phyloP scores from a whole-genome alignment of 2,888 invertebrate genomes.

The Drosophila hawaiiensis region DNA sequence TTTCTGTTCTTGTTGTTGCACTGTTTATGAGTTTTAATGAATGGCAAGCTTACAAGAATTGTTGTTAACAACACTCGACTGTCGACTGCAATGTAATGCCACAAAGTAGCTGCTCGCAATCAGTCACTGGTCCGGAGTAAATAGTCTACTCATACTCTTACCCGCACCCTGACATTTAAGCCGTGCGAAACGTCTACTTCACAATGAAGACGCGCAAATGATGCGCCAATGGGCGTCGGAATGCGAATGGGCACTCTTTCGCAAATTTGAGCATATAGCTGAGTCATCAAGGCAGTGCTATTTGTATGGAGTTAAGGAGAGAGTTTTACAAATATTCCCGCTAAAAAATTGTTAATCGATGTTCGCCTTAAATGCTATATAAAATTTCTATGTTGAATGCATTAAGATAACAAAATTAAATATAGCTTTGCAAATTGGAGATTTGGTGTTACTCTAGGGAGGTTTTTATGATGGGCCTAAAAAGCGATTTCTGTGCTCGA shows the following conservation, averaged over 20 bases:
- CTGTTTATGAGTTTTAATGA: constrained; percentile 81
- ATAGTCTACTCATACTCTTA: constrained; percentile 14
- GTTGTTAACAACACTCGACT: constrained; percentile 73
- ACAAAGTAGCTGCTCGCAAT: constrained; percentile 48
- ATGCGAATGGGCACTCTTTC: constrained; percentile 32
- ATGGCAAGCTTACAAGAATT: constrained; percentile 79
- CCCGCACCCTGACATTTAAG: constrained; percentile 55
- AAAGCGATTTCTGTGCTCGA: not conserved
- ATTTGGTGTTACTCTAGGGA: not conserved
- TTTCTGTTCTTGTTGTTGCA: constrained; percentile 33
- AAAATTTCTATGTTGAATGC: not conserved
- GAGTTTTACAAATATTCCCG: not conserved
- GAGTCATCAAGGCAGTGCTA: constrained; percentile 4
- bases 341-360: not conserved
- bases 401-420: not conserved
- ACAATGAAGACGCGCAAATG: constrained; percentile 69
- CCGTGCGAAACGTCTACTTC: constrained; percentile 52
- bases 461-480: not conserved
- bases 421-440: not conserved
- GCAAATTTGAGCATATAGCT: constrained; percentile 15
- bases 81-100: constrained; percentile 45
- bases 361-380: not conserved
- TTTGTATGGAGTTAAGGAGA: not conserved
- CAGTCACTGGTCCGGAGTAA: constrained; percentile 41
- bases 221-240: constrained; percentile 68